Evolutionary conservation across 2,797 vertebrate species (phyloP), one percentile per base, ranked within the genome.

Genomic region (Sebastes matsubarae): DNA sequence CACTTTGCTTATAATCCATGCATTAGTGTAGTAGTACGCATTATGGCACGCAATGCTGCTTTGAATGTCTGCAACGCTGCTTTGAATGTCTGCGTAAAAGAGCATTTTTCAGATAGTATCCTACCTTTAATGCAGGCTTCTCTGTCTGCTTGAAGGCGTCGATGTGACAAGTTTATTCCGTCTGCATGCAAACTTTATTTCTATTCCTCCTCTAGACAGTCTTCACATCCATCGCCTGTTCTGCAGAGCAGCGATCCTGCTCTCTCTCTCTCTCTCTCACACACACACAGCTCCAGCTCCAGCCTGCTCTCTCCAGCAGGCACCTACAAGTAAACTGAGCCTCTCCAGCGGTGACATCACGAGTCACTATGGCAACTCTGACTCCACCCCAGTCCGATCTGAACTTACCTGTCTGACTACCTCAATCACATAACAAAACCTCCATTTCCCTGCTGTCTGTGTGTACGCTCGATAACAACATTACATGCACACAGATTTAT

Each of bases 321-420:
- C 93, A 93, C 91, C 89, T 92, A 93, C 92, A 90, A 22, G 94
- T 90, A 95, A 93, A 88, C 89, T 68, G 92, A 94, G 88, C 93
- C 91, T 86, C 89, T 89, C 81, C 80, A 87, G 93, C 85, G 46
- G 89, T 95, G 94, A 95, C 94, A 94, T 95, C 95, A 96, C 27
- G 54, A 64, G 87, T 94, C 93, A 68, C 93, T 80, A 94, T 95
- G 87, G 93, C 89, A 93, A 95, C 94, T 50, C 81, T 90, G 87
- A 93, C 93, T 94, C 94, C 95, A 89, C 94, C 93, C 92, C 91
- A 79, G 79, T 65, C 67, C 61, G 77, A 91, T 82, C 92, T 83
- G 68, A 94, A 88, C 84, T 87, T 94, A 96, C 95, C 94, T 95
- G 94, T 94, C 90, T 87, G 87, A 89, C 93, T 78, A 59, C 82